Percentiles rank a stretch among this genome's conserved stretches.
phyloP scores from a whole-genome alignment of 2,888 invertebrate genomes.

The Diplolepis rosae region DNA sequence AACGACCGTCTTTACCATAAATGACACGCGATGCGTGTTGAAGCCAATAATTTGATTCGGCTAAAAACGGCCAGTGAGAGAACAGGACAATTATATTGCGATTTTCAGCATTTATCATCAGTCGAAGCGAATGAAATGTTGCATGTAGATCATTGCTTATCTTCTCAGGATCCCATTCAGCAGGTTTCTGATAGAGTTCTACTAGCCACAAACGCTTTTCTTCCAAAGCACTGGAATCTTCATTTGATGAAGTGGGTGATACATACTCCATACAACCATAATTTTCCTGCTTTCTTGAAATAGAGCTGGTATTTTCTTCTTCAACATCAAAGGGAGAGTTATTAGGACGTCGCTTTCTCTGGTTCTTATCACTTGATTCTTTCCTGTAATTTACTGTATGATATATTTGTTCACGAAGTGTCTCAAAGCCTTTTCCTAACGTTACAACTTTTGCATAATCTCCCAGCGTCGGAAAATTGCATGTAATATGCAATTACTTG shows the following conservation, averaged over 20 bases:
- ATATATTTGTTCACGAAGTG: too few species aligned
- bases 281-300: not conserved
- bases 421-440: too few species aligned
- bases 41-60: not conserved
- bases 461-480: too few species aligned
- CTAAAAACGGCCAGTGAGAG: not conserved
- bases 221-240: not conserved
- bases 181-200: not conserved
- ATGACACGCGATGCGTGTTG: not conserved
- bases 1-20: not conserved
- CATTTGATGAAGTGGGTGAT: not conserved
- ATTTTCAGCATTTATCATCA: not conserved
- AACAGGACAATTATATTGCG: not conserved
- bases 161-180: not conserved
- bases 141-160: not conserved
- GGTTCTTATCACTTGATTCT: too few species aligned
- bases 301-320: not conserved
- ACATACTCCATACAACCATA: not conserved
- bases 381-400: too few species aligned
- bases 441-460: too few species aligned
- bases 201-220: not conserved
- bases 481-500: too few species aligned
- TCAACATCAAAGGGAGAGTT: not conserved
- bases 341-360: too few species aligned
- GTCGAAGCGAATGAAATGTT: not conserved